Percentiles rank a stretch among this genome's conserved stretches.
Conservation (phyloP, 1,140 invertebrate genomes). For the Meloidogyne chitwoodi region DNA sequence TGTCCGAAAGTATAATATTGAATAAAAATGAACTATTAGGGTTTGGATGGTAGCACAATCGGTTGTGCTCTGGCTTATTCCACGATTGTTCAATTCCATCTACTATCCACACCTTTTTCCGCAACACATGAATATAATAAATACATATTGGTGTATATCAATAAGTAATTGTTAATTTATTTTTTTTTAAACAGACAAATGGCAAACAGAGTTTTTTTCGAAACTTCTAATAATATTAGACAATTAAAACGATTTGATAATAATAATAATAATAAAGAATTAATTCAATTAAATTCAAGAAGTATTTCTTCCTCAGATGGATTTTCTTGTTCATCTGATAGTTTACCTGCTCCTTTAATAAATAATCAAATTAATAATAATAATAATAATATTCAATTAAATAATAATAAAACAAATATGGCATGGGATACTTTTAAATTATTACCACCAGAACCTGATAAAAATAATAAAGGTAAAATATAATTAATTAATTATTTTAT, state of each 20-base stretch:
- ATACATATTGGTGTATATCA: too few species aligned
- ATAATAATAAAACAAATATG: background rate
- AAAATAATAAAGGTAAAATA: background rate
- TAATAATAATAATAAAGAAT: background rate
- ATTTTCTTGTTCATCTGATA: background rate
- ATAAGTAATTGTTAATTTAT: too few species aligned
- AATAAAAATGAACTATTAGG: too few species aligned
- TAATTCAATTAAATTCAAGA: background rate
- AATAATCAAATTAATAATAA: background rate
- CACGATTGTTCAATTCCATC: too few species aligned
- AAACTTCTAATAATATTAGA: background rate
- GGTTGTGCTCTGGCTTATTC: too few species aligned
- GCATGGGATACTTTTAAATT: slow-evolving; percentile 16
- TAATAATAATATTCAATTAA: too few species aligned
- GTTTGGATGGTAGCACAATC: too few species aligned
- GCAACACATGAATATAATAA: too few species aligned
- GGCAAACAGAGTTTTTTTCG: background rate
- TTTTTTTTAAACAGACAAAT: background rate
- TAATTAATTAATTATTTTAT: background rate
- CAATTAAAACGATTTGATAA: background rate
- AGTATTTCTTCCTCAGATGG: background rate
- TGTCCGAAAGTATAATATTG: too few species aligned
- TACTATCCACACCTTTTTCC: too few species aligned
- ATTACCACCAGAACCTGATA: slow-evolving; percentile 1
- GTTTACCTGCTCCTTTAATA: background rate